Conservation (phyloP, 2,888 invertebrate species). For the Hemistola chrysoprasaria region DNA sequence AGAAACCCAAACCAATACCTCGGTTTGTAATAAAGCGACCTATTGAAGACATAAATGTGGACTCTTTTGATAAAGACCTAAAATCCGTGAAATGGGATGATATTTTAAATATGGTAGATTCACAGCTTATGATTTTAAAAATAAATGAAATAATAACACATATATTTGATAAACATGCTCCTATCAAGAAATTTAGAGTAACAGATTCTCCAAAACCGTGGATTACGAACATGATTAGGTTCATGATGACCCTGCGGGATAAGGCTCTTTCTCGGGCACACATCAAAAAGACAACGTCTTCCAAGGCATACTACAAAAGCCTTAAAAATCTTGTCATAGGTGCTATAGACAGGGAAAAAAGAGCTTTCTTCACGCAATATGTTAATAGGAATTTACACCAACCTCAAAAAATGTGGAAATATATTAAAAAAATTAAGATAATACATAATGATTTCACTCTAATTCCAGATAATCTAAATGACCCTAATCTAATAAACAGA, state of each 20-base stretch:
- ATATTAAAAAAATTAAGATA: background rate
- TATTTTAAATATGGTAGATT: background rate
- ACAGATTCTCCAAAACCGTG: background rate
- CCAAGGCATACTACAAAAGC: background rate
- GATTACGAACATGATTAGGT: background rate
- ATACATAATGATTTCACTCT: too few species aligned
- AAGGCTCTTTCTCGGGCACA: background rate
- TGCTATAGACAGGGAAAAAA: background rate
- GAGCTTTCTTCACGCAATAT: background rate
- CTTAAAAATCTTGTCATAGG: background rate
- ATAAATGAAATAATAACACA: background rate
- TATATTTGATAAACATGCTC: background rate
- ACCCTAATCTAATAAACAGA: conserved; percentile 6
- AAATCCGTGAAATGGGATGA: background rate
- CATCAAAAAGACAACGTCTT: background rate
- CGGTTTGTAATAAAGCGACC: too few species aligned
- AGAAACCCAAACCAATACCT: background rate
- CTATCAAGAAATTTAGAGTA: background rate
- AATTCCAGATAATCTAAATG: background rate
- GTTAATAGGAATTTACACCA: background rate
- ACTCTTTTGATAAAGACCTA: background rate
- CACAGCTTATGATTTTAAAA: background rate
- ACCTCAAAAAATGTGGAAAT: background rate
- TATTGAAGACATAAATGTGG: too few species aligned
- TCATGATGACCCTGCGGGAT: background rate